phyloP scores from a whole-genome alignment of 1,140 invertebrate genomes.

The Sarcophaga bullata region DNA sequence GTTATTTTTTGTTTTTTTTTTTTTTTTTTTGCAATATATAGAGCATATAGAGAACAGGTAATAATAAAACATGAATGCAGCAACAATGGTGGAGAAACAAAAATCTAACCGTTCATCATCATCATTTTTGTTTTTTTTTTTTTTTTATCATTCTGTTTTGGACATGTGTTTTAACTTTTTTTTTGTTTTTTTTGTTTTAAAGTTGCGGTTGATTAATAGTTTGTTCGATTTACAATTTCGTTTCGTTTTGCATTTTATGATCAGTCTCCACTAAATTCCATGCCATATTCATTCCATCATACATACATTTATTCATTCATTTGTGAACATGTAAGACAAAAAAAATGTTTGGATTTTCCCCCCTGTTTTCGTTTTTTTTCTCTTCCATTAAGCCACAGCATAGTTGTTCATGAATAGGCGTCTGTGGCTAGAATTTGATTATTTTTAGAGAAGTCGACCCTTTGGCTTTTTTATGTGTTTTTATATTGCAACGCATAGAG shows the following conservation, averaged over 20 bases:
- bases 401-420: neutral
- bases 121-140: too few species aligned
- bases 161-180: neutral
- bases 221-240: constrained; percentile 8
- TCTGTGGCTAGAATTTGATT: too few species aligned
- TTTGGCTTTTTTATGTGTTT: neutral
- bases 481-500: neutral
- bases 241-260: too few species aligned
- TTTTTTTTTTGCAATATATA: neutral
- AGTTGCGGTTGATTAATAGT: constrained; percentile 20
- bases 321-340: neutral
- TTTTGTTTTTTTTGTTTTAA: neutral
- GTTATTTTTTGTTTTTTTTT: neutral
- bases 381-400: neutral
- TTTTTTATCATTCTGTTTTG: too few species aligned
- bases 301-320: neutral
- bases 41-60: neutral
- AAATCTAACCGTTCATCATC: neutral
- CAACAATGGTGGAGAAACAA: too few species aligned
- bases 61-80: too few species aligned
- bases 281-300: neutral
- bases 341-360: neutral
- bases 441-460: neutral
- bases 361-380: neutral
- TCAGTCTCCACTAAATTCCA: neutral